phyloP scores from a whole-genome alignment of 2,888 invertebrate genomes.

The Oeneis ivallda region DNA sequence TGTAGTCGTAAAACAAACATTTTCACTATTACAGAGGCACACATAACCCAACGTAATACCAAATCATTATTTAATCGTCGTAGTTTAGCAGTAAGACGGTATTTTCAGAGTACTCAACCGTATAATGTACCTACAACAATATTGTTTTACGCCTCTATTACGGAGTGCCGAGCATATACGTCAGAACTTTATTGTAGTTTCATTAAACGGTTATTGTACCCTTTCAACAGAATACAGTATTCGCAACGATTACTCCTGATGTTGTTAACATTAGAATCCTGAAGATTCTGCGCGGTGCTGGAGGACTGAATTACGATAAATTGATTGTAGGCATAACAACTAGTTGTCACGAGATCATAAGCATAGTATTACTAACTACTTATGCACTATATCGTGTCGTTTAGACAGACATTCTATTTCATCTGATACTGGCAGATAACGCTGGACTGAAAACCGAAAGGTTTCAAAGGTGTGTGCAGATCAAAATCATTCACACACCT shows the following conservation, averaged over 20 bases:
- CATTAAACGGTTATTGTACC: constrained; percentile 15
- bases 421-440: no score
- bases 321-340: no score
- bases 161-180: neutral
- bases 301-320: no score
- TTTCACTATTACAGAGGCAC: constrained; percentile 25
- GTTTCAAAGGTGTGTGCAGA: no score
- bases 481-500: no score
- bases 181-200: constrained; percentile 5
- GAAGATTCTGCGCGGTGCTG: no score
- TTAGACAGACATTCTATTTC: no score
- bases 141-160: constrained; percentile 14
- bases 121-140: constrained; percentile 13
- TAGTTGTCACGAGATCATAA: no score
- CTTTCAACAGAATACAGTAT: constrained; percentile 7
- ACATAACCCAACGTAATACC: constrained; percentile 16
- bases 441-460: no score
- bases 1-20: constrained; percentile 28
- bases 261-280: constrained; percentile 4
- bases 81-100: constrained; percentile 9
- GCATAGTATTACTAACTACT: no score
- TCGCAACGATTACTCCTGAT: neutral
- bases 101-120: constrained; percentile 18
- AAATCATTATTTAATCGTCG: constrained; percentile 22
- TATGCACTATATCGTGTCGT: no score